These are phyloP conservation scores for Cololabis saira DNA, from an alignment of 2,113 vertebrate genomes.

Conservation along the genomic window DNA sequence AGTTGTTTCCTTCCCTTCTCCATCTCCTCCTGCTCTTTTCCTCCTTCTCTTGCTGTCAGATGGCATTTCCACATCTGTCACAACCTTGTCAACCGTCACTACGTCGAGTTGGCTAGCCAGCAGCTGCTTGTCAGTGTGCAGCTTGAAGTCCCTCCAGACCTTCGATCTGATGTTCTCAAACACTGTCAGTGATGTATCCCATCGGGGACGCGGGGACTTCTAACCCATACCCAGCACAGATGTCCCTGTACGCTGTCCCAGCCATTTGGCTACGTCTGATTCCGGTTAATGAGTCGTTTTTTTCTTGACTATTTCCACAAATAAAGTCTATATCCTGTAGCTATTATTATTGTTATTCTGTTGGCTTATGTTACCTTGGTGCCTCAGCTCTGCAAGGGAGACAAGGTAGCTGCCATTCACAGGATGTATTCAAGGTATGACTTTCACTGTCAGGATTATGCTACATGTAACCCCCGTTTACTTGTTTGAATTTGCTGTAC, in stretches of 20 bases:
- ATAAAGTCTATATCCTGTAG: too few species aligned
- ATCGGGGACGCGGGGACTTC: constrained; percentile 6
- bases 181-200: constrained; percentile 14
- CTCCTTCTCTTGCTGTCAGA: constrained; percentile 7
- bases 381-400: neutral
- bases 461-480: neutral
- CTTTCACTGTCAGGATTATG: neutral
- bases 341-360: too few species aligned
- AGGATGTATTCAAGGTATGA: neutral
- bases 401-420: neutral
- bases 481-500: neutral
- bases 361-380: too few species aligned
- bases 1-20: neutral
- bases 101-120: constrained; percentile 23
- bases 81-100: constrained; percentile 19
- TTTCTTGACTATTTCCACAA: neutral
- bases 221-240: constrained; percentile 10
- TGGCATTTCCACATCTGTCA: constrained; percentile 29
- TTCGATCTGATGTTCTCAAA: constrained; percentile 14
- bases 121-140: constrained; percentile 36
- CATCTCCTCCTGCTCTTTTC: constrained; percentile 8
- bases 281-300: neutral
- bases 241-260: neutral
- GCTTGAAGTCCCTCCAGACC: constrained; percentile 18
- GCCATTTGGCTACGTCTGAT: neutral